phyloP scores from a whole-genome alignment of 1,140 invertebrate species.

The Varroa destructor region DNA sequence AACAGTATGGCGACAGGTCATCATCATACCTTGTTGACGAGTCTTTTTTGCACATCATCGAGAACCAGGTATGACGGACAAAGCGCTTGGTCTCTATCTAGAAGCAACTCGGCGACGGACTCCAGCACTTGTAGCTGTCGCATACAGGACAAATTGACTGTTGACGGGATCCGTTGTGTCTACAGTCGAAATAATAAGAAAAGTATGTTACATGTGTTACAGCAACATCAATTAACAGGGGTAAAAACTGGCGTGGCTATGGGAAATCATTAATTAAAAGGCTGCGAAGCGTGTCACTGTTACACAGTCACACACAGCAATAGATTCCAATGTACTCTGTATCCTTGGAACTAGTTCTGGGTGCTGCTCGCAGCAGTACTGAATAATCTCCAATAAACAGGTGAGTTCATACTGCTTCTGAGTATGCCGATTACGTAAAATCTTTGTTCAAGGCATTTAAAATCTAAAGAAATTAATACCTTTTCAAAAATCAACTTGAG shows the following conservation, averaged over 20 bases:
- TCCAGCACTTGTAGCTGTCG: constrained; percentile 28
- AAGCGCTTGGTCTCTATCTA: constrained; percentile 78
- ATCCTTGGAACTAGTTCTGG: too few relatives aligned
- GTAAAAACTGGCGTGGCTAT: too few relatives aligned
- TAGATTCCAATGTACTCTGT: not conserved
- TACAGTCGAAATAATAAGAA: not conserved
- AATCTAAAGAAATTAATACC: not conserved
- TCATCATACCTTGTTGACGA: constrained; percentile 1
- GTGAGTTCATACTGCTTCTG: too few relatives aligned
- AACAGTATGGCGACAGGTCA: too few relatives aligned
- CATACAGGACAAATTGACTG: constrained; percentile 23
- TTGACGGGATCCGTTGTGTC: constrained; percentile 11
- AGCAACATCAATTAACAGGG: too few relatives aligned
- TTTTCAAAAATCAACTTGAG: constrained; percentile 16
- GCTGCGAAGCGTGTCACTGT: too few relatives aligned
- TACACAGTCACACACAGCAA: not conserved
- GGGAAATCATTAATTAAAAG: too few relatives aligned
- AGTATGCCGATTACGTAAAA: too few relatives aligned
- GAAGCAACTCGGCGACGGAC: constrained; percentile 64
- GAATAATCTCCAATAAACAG: too few relatives aligned
- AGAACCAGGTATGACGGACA: constrained; percentile 85
- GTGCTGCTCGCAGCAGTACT: too few relatives aligned
- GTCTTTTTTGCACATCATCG: constrained; percentile 71
- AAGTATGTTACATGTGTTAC: too few relatives aligned
- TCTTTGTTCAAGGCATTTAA: too few relatives aligned